phyloP scores from a whole-genome alignment of 2,113 vertebrate genomes.

The Campylomormyrus numenius region DNA sequence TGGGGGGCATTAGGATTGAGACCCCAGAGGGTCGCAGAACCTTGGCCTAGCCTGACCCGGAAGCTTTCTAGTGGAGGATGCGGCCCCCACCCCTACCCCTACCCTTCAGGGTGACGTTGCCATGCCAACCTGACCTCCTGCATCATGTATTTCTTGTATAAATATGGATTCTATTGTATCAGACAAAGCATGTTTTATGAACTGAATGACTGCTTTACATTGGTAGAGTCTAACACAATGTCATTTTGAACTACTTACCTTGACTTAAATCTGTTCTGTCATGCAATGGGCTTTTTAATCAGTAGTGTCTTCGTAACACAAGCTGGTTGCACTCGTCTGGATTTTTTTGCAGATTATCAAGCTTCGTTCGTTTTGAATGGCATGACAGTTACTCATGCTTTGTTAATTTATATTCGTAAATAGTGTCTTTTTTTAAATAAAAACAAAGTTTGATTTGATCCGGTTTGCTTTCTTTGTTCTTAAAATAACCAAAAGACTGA shows the following conservation, averaged over 20 bases:
- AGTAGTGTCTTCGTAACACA: not conserved
- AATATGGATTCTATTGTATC: constrained; percentile 38
- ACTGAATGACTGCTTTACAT: constrained; percentile 52
- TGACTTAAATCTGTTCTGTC: not conserved
- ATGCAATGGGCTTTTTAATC: constrained; percentile 7
- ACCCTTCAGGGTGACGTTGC: constrained; percentile 16
- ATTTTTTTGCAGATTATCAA: not conserved
- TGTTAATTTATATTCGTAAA: constrained; percentile 24
- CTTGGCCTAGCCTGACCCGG: constrained; percentile 18
- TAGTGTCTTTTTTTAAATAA: constrained; percentile 15
- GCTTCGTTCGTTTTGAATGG: not conserved
- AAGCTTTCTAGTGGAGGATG: constrained; percentile 22
- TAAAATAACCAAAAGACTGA: not conserved
- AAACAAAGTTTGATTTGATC: not conserved
- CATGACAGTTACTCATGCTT: constrained; percentile 14
- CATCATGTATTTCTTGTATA: constrained; percentile 54
- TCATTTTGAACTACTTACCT: constrained; percentile 5
- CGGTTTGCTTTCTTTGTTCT: not conserved
- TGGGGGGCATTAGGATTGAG: constrained; percentile 12
- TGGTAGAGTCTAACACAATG: constrained; percentile 22
- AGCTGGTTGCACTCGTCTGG: not conserved
- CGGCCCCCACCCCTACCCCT: not conserved
- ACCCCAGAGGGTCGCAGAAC: constrained; percentile 33
- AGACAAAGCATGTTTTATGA: constrained; percentile 60
- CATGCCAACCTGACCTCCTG: not conserved